These are phyloP conservation scores for Drosophila melanogaster DNA, from an alignment of 1,140 invertebrate genomes.

Conservation along the genomic window Release_6_plus_ISO1_MT NT_033779.5:17482001-17482500, in stretches of 20 bases:
- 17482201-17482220: conserved; percentile 51
- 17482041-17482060: not conserved
- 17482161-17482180: not conserved
- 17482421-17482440: not conserved
- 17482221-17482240: conserved; percentile 67
- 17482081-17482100: not conserved
- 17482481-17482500: conserved; percentile 87
- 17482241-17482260: conserved; percentile 55
- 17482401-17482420: not conserved
- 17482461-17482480: conserved; percentile 85
- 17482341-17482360: conserved; percentile 50
- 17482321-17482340: conserved; percentile 73
- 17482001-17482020: conserved; percentile 1
- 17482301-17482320: conserved; percentile 37
- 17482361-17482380: conserved; percentile 40
- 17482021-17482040: conserved; percentile 1
- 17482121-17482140: not conserved
- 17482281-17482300: conserved; percentile 64
- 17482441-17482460: conserved; percentile 75
- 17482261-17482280: conserved; percentile 72
- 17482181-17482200: not conserved
- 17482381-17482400: conserved; percentile 7
- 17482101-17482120: not conserved
- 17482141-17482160: not conserved
- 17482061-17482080: not conserved